Evolutionary conservation across 2,888 invertebrate genomes (phyloP), one percentile per base, ranked within the genome.

Genomic region (Drosophila differens): DNA sequence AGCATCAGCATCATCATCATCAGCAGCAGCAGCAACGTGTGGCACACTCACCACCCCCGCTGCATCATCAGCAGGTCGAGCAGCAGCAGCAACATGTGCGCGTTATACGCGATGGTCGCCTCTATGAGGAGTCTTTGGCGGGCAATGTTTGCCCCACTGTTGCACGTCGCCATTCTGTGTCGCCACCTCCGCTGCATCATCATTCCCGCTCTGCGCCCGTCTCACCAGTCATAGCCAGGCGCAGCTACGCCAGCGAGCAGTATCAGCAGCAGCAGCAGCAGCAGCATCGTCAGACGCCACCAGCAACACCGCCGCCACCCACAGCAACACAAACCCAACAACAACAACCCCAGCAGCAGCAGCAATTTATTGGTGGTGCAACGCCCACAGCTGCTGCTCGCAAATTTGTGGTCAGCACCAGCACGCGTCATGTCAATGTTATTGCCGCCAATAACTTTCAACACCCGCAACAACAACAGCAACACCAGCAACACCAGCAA

Each of bases 61-160:
- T 76, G 57, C 76, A 72, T 4, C 76, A 72, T 30, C 76, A 72
- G 41, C 39, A 41, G 25, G 28, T 52, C 22, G 58, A 71, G 37
- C 83, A 80, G 51, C 58, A 70, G 32, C 84, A 82, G 9, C 92
- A 92, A 58, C 93, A 93, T 80, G 93, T 93, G 61, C 93, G 93
- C 32, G 93, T 93, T n/a, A 93, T 93, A 69, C 91, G 93, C 72
- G 93, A 93, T 80, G 93, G 93, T 44, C 92, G 93, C 12, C 82
- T 92, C 28, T 93, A 93, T 65, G 93, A 93, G 30, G 93, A 93
- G 65, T 71, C 87, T 1, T 32, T 76, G 35, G 41, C 67, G 41
- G 76, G 39, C 64, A 16, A 52, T 22, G 49, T 22, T 55, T 70
- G 67, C 53, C 53, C 74, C 28, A 70, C 75, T 35, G 74, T 74